Evolutionary conservation across 2,888 invertebrate genomes (phyloP).

Genomic region (Nasonovia ribisnigri): DNA sequence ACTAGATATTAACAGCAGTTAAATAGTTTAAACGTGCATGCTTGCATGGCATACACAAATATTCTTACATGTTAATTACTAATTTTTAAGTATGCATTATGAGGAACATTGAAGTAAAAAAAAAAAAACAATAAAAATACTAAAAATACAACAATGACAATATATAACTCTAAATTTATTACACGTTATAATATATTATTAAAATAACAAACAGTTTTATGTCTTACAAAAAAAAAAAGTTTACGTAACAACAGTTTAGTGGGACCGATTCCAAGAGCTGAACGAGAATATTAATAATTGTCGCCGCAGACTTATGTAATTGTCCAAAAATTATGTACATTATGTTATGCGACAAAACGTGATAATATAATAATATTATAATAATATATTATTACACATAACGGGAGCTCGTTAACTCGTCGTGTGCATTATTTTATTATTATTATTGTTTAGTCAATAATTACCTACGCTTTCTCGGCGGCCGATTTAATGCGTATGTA

Average conservation of each 20-base stretch:
- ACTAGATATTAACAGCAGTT: background rate
- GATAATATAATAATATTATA: background rate
- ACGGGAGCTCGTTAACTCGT: background rate
- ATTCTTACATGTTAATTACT: conserved; percentile 3
- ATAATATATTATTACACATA: background rate
- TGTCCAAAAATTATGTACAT: background rate
- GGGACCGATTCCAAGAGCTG: background rate
- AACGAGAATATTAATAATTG: background rate
- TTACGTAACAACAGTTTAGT: background rate
- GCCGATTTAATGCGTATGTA: background rate
- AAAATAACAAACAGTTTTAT: background rate
- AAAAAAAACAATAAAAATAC: conserved; percentile 3
- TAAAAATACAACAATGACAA: background rate
- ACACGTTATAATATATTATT: background rate
- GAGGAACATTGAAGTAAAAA: background rate
- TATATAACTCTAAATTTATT: background rate
- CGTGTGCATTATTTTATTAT: background rate
- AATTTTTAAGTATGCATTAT: background rate
- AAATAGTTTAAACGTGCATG: background rate
- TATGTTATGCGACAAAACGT: background rate
- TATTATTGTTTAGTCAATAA: background rate
- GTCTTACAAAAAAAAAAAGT: background rate
- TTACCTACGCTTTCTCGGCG: background rate
- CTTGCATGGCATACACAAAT: background rate
- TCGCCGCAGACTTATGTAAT: background rate